These are phyloP conservation scores for Pseudomyrmex gracilis DNA, from an alignment of 1,140 invertebrate species.

Conservation along the genomic window DNA sequence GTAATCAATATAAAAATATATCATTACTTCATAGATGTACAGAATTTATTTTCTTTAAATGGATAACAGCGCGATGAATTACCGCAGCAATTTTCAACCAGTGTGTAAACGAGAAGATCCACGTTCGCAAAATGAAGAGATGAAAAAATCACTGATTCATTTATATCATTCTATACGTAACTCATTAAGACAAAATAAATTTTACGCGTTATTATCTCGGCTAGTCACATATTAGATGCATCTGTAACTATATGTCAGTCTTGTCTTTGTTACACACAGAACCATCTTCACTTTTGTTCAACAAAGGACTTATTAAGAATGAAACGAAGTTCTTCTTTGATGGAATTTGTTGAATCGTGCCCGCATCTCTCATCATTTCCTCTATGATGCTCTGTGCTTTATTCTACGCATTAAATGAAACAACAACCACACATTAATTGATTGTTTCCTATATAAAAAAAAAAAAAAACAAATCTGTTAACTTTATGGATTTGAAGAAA, in stretches of 20 bases:
- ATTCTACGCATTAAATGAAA: constrained; percentile 1
- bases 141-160: too few species aligned
- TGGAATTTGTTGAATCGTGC: not conserved
- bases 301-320: constrained; percentile 25
- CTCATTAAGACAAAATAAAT: not conserved
- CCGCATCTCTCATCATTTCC: not conserved
- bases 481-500: too few species aligned
- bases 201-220: not conserved
- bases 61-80: not conserved
- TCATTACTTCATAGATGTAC: not conserved
- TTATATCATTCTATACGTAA: too few species aligned
- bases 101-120: too few species aligned
- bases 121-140: too few species aligned
- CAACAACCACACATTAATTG: not conserved
- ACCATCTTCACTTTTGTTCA: not conserved
- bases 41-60: not conserved
- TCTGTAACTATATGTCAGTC: not conserved
- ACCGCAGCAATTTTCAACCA: not conserved
- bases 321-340: constrained; percentile 29
- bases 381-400: not conserved
- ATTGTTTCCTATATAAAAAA: not conserved
- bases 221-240: not conserved
- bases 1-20: not conserved
- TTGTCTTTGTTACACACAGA: not conserved
- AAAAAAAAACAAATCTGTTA: not conserved